phyloP scores from a whole-genome alignment of 2,888 invertebrate species.

The Latrodectus elegans region DNA sequence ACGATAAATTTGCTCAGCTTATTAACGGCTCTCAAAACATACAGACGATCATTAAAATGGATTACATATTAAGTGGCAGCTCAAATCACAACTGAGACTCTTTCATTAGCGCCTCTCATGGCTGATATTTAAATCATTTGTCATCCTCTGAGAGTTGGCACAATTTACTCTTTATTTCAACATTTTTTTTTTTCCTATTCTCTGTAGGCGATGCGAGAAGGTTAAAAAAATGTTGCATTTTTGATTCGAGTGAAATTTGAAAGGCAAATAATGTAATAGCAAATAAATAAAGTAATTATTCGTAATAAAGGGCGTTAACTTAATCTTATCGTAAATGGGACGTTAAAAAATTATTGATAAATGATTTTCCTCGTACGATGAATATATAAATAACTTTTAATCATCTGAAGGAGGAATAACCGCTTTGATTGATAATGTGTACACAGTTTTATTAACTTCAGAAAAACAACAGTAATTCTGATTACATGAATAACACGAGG shows the following conservation, averaged over 20 bases:
- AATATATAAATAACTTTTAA: no score
- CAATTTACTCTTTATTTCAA: neutral
- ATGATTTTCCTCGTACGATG: no score
- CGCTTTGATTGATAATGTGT: no score
- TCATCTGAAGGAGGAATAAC: no score
- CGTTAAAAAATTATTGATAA: no score
- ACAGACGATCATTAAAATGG: slow-evolving; percentile 57
- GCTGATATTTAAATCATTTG: slow-evolving; percentile 52
- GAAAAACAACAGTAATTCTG: no score
- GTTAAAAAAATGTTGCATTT: neutral
- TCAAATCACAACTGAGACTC: slow-evolving; percentile 23
- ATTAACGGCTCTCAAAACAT: slow-evolving; percentile 47
- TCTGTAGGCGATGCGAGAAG: neutral
- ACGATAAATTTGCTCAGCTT: slow-evolving; percentile 26
- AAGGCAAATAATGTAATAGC: neutral
- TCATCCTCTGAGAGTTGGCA: slow-evolving; percentile 42
- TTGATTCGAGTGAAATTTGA: neutral
- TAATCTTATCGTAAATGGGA: no score
- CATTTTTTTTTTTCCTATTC: neutral
- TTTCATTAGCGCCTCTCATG: slow-evolving; percentile 35
- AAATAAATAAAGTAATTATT: slow-evolving; percentile 2
- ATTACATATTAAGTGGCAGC: slow-evolving; percentile 61
- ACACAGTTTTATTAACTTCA: no score
- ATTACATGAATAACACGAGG: no score
- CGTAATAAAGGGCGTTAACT: neutral